Percentiles rank a stretch among this genome's conserved stretches.
Conservation (phyloP, 1,140 invertebrate genomes). For the Epicauta chinensis region DNA sequence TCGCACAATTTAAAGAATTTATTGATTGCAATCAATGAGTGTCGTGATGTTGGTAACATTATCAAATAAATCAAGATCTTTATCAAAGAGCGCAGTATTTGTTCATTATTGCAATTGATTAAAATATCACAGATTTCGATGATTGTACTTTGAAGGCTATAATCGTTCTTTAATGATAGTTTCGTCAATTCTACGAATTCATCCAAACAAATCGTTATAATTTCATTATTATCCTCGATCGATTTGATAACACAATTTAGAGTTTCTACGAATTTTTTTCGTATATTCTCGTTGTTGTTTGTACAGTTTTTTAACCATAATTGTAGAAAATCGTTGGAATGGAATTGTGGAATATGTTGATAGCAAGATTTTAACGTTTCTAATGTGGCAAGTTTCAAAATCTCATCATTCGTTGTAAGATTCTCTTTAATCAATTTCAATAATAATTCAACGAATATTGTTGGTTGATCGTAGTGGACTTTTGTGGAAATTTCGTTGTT, state of each 20-base stretch:
- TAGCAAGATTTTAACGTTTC: constrained; percentile 31
- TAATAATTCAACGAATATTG: constrained; percentile 10
- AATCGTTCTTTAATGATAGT: constrained; percentile 48
- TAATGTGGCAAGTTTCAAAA: constrained; percentile 19
- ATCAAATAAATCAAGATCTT: constrained; percentile 59
- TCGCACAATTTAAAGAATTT: constrained; percentile 55
- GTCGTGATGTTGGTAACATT: constrained; percentile 54
- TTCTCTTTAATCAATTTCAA: constrained; percentile 16
- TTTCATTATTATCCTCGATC: constrained; percentile 33
- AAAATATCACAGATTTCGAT: constrained; percentile 49
- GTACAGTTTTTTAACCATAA: constrained; percentile 42
- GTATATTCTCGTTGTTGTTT: constrained; percentile 38
- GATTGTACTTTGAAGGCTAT: constrained; percentile 45
- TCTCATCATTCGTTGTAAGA: constrained; percentile 9
- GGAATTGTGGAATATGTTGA: constrained; percentile 44
- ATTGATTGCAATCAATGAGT: constrained; percentile 54
- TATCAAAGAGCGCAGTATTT: constrained; percentile 46
- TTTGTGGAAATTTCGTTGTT: not conserved
- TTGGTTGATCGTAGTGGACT: not conserved
- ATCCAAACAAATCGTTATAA: constrained; percentile 29
- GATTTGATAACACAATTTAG: constrained; percentile 38
- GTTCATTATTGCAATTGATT: constrained; percentile 49
- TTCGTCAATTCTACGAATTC: constrained; percentile 46
- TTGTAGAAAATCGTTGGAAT: constrained; percentile 36
- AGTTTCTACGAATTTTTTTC: constrained; percentile 37